Conservation (phyloP, 1,140 invertebrate species). For the Drosophila melanica region DNA sequence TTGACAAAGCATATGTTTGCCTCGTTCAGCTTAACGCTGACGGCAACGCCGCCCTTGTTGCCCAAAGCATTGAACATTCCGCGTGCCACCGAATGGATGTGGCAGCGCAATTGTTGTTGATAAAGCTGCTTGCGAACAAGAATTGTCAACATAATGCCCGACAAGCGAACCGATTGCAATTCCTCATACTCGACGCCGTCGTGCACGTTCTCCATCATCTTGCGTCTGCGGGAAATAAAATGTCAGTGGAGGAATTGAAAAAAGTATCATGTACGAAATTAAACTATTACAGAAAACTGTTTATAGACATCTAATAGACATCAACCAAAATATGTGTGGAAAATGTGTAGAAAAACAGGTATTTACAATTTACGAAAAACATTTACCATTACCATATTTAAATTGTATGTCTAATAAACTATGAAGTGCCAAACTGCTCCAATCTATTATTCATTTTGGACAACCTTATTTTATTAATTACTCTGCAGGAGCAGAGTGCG, state of each 20-base stretch:
- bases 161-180: slow-evolving; percentile 88
- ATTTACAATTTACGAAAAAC: too few relatives aligned
- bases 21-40: slow-evolving; percentile 96
- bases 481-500: too few relatives aligned
- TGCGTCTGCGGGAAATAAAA: slow-evolving; percentile 84
- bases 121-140: slow-evolving; percentile 91
- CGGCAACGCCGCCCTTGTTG: slow-evolving; percentile 98
- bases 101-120: slow-evolving; percentile 89
- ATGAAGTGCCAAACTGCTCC: neutral
- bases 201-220: slow-evolving; percentile 89
- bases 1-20: slow-evolving; percentile 98
- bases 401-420: neutral
- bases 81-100: slow-evolving; percentile 94
- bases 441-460: neutral
- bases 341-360: too few relatives aligned
- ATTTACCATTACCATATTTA: too few relatives aligned
- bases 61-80: slow-evolving; percentile 98
- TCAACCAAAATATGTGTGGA: too few relatives aligned
- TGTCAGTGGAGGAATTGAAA: too few relatives aligned
- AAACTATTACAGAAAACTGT: too few relatives aligned
- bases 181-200: slow-evolving; percentile 83
- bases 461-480: too few relatives aligned
- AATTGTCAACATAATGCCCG: slow-evolving; percentile 96
- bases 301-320: too few relatives aligned
- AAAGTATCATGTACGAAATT: too few relatives aligned